Percentiles rank a stretch among this genome's conserved stretches.
phyloP scores from a whole-genome alignment of 1,140 invertebrate genomes.

The Littorina saxatilis region DNA sequence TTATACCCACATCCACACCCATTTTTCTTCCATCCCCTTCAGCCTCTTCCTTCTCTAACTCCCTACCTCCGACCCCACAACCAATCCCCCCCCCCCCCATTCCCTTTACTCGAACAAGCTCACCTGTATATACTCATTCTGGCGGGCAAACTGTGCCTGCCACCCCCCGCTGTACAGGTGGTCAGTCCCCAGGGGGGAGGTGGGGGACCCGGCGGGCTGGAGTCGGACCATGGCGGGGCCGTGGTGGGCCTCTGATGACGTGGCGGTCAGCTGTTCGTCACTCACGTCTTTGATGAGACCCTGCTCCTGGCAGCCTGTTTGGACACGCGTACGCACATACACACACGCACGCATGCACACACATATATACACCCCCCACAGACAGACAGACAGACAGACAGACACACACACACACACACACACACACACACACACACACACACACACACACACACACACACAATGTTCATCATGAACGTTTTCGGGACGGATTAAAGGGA shows the following conservation, averaged over 20 bases:
- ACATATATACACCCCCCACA: not conserved
- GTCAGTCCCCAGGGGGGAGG: conserved; percentile 43
- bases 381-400: not conserved
- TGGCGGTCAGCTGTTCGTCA: conserved; percentile 53
- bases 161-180: conserved; percentile 45
- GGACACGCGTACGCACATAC: too few species aligned
- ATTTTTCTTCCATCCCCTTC: too few species aligned
- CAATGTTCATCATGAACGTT: too few species aligned
- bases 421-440: not conserved
- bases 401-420: not conserved
- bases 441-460: too few species aligned
- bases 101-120: too few species aligned
- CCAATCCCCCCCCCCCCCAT: too few species aligned
- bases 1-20: too few species aligned
- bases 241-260: conserved; percentile 47
- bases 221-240: conserved; percentile 49
- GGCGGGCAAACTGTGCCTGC: conserved; percentile 49
- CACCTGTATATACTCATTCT: conserved; percentile 61
- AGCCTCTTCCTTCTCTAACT: too few species aligned
- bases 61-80: too few species aligned
- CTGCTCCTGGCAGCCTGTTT: conserved; percentile 47
- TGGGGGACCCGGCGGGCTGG: conserved; percentile 11
- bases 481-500: too few species aligned
- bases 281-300: conserved; percentile 49
- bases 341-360: not conserved